Evolutionary conservation across 1,140 invertebrate species (phyloP), one percentile per base, ranked within the genome.

Genomic region (Lutraria rhynchaena): DNA sequence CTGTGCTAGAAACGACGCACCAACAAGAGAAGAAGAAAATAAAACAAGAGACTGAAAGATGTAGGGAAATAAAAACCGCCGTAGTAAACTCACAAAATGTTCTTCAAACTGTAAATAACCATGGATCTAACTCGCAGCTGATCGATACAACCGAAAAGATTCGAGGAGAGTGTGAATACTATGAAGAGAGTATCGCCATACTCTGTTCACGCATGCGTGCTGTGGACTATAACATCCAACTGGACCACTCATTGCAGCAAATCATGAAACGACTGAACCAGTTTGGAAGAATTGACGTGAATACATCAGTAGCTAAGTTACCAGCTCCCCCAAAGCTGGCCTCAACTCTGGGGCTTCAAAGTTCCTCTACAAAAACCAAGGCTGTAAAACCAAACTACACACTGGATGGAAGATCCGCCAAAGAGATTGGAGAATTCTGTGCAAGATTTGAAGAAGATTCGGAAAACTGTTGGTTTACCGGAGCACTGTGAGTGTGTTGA

Each of bases 391-490:
- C 78, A 44, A 60, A 51, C n/a, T 61, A 63, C 24, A 73, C 78
- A 13, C 49, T 71, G 19, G 17, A 33, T 13, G 65, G 55, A n/a
- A 37, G 46, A 17, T 35, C 71, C 15, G 58, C 58, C 1, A 81
- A 63, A 19, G 78, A 81, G 49, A 60, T 81, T 13, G 78, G 55
- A 17, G 78, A 81, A 29, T 73, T 81, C 22, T 73, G 70, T 73
- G 78, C 69, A 19, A 33, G 78, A 17, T 80, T 70, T 46, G 46
- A 70, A 24, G 69, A 81, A 11, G 78, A 81, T 46, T 27, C 49
- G 17, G 33, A 74, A 31, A 69, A 81, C 24, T 81, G 78, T 37
- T 81, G 78, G 78, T 81, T 81, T 41, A 81, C 78, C 7, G 78
- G 78, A 2, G 78, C 78, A 24, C 27, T n/a, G 33, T 41, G 37